Percentiles rank a stretch among this genome's conserved stretches.
Conservation (phyloP, 2,113 vertebrate species). For the Eulemur rufifrons region DNA sequence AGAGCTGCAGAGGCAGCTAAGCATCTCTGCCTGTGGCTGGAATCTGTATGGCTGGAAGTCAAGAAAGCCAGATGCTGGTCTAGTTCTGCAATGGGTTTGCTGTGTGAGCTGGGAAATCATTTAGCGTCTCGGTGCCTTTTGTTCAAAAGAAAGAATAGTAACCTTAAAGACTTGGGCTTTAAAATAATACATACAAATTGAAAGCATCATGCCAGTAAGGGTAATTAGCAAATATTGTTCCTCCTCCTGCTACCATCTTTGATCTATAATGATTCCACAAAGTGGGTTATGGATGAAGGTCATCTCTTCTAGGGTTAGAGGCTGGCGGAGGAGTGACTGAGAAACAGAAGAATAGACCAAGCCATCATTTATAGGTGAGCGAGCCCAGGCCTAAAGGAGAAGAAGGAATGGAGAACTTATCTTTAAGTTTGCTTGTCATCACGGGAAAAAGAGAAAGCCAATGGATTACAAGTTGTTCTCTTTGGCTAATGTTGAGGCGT, state of each 20-base stretch:
- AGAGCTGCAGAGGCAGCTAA: background rate
- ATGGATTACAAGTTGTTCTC: background rate
- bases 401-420: background rate
- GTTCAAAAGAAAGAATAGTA: slow-evolving; percentile 25
- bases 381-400: background rate
- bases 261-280: background rate
- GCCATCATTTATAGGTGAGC: background rate
- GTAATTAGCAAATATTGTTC: background rate
- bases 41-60: background rate
- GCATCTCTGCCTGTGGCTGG: background rate
- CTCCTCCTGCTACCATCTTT: background rate
- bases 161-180: background rate
- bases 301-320: background rate
- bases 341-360: background rate
- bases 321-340: background rate
- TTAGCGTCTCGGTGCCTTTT: background rate
- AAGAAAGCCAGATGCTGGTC: background rate
- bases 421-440: background rate
- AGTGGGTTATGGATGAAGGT: background rate
- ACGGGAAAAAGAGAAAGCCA: background rate
- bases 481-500: background rate
- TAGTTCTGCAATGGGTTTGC: background rate
- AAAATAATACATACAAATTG: background rate
- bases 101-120: background rate
- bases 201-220: background rate